A percentile compares a stretch with the other conserved stretches of the same genome.
phyloP scores from a whole-genome alignment of 2,113 vertebrate species.

The Thinocorus orbignyianus region DNA sequence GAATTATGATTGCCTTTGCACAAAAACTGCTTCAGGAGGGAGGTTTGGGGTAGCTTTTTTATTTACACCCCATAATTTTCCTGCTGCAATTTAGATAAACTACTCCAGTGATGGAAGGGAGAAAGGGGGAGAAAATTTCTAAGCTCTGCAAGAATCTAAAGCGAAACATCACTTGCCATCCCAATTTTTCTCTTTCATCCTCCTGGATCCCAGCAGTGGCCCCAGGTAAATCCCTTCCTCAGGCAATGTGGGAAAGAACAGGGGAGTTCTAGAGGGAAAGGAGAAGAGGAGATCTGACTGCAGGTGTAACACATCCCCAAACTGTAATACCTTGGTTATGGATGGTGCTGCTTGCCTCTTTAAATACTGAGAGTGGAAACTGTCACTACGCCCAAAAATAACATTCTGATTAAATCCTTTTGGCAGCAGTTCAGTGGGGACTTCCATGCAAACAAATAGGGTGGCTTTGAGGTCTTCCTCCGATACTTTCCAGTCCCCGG shows the following conservation, averaged over 20 bases:
- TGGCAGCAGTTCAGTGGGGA: neutral
- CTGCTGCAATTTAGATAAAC: neutral
- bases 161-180: neutral
- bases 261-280: neutral
- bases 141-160: neutral
- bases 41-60: neutral
- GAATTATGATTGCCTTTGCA: neutral
- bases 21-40: neutral
- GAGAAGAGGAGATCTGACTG: neutral
- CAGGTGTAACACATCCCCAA: neutral
- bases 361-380: neutral
- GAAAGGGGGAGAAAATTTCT: neutral
- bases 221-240: neutral
- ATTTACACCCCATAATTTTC: neutral
- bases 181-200: neutral
- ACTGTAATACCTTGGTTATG: accelerated
- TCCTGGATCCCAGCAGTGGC: neutral
- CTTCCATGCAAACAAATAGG: neutral
- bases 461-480: neutral
- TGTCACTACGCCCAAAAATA: neutral
- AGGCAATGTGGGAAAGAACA: neutral
- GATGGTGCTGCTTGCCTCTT: neutral
- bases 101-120: neutral
- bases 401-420: neutral
- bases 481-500: neutral